phyloP scores from a whole-genome alignment of 2,888 invertebrate species.

The Calliopum simillimum region DNA sequence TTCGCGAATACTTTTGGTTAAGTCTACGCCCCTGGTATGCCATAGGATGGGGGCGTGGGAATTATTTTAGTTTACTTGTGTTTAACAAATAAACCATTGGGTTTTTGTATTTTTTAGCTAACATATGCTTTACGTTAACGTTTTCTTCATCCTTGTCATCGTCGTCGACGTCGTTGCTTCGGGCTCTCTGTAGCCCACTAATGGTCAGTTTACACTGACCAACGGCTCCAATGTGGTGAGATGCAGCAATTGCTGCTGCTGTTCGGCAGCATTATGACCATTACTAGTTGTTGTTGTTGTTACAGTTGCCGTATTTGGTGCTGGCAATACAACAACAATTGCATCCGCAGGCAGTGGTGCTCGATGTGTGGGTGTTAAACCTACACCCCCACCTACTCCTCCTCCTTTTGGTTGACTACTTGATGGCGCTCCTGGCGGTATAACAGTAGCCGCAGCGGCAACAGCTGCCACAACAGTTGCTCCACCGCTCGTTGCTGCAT shows the following conservation, averaged over 20 bases:
- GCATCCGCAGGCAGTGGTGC: constrained; percentile 52
- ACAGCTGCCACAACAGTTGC: constrained; percentile 55
- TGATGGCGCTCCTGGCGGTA: constrained; percentile 61
- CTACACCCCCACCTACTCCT: background rate
- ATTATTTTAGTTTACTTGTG: no score
- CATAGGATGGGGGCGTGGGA: no score
- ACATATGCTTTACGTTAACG: no score
- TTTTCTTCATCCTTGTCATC: background rate
- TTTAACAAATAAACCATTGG: no score
- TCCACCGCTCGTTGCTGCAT: constrained; percentile 46
- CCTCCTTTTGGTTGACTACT: constrained; percentile 1
- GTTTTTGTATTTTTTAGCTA: no score
- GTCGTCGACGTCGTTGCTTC: background rate
- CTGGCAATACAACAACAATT: constrained; percentile 58
- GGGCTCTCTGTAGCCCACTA: constrained; percentile 44
- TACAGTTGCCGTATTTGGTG: constrained; percentile 46
- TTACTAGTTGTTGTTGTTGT: constrained; percentile 22
- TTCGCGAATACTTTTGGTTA: no score
- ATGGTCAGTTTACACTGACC: constrained; percentile 63
- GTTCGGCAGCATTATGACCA: constrained; percentile 34
- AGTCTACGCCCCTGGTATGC: no score
- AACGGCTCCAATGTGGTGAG: constrained; percentile 56
- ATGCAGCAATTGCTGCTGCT: constrained; percentile 52
- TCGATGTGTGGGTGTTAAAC: constrained; percentile 12
- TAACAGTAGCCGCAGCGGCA: constrained; percentile 58